Conservation (phyloP, 2,888 invertebrate genomes). For the Lydus trimaculatus region DNA sequence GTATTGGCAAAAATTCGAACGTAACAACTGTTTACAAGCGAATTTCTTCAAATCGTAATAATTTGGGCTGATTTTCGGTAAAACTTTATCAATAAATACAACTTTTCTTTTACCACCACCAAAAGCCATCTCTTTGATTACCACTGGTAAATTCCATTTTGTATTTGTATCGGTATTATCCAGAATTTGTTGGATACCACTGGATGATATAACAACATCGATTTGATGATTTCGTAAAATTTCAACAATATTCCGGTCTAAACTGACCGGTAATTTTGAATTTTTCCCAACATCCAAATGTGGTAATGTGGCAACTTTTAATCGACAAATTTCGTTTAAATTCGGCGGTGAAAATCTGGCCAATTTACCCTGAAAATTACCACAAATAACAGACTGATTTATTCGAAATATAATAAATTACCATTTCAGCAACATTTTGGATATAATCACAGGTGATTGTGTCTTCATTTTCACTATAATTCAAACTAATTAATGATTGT, state of each 20-base stretch:
- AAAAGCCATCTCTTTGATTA: conserved; percentile 42
- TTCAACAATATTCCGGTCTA: conserved; percentile 45
- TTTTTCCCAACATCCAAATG: conserved; percentile 14
- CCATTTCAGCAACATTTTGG: conserved; percentile 43
- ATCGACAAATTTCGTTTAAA: conserved; percentile 27
- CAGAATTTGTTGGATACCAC: conserved; percentile 50
- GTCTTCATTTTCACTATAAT: conserved; percentile 39
- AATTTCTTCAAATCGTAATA: conserved; percentile 42
- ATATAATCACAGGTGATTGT: conserved; percentile 40
- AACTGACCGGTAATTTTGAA: conserved; percentile 44
- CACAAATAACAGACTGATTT: neutral
- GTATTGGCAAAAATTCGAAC: conserved; percentile 48
- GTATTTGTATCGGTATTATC: conserved; percentile 47
- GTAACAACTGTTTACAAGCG: conserved; percentile 46
- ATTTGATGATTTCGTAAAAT: conserved; percentile 43
- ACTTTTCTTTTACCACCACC: conserved; percentile 32
- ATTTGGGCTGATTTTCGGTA: conserved; percentile 42
- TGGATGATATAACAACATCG: conserved; percentile 51
- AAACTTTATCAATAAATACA: conserved; percentile 53
- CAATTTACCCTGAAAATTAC: conserved; percentile 34
- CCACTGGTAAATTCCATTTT: conserved; percentile 52
- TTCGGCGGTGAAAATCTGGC: conserved; percentile 35
- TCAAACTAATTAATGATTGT: conserved; percentile 36
- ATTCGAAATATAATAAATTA: conserved; percentile 23
- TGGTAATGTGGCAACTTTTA: conserved; percentile 31